Base-by-base conservation (phyloP, 2,113 vertebrate species). In the Pristiophorus japonicus region DNA sequence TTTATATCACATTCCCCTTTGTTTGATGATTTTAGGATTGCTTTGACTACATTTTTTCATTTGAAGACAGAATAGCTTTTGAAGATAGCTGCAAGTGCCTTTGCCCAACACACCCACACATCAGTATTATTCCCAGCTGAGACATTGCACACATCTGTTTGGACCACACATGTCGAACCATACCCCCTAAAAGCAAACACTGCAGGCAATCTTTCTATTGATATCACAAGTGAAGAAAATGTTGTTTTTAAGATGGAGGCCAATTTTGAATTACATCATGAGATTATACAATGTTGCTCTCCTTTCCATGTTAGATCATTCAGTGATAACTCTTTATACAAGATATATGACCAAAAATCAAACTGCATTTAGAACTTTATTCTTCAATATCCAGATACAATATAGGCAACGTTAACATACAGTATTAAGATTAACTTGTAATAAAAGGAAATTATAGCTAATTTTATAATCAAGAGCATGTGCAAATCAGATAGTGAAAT, bases 21-120 rank as follows among this genome's bases (percentile, higher is more conserved):
- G 65, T 94, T 94, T 70, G 93, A 94, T 94, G 42, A 45, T 94
- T 70, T 67, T 66, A 94, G 92, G 51, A 70, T 73, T 94, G 66
- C 73, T 73, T 34, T 70, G 93, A 70, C 93, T 94, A 47, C 65
- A 14, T 94, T 94, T 67, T 66, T 42, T 66, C 62, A 62, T 65
- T 63, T n/a, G 16, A 93, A 42, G 18, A 55, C 62, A 51, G 93
- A 51, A 30, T 5, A 1, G 11, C 45, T 51, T 94, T 47, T 30
- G 93, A 94, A 94, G 93, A 47, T 34, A 70, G n/a, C 92, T 94
- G 24, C 65, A 70, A 94, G 42, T 59, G 42, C 10, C 2, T 67
- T 67, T 30, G 10, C 45, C 65, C n/a, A 14, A 47, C 27, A 34
- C 66, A 94, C 12, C 42, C 65, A 70, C 45, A 16, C 42, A 51